These are phyloP conservation scores for Ylistrum balloti DNA, from an alignment of 1,140 invertebrate genomes.

Conservation along the genomic window DNA sequence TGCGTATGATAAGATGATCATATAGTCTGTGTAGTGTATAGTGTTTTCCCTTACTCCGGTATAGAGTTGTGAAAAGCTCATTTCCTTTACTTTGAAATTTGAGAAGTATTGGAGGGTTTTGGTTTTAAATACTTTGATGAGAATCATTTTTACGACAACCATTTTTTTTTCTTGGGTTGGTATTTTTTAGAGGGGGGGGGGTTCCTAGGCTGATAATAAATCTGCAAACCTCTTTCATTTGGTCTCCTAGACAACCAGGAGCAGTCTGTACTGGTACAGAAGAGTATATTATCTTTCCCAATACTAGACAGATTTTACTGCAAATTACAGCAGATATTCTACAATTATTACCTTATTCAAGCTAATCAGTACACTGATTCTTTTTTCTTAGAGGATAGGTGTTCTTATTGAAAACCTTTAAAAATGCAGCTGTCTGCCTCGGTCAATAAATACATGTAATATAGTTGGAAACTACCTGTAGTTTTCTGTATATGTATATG, in stretches of 20 bases:
- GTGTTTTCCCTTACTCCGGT: neutral
- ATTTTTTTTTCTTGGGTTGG: neutral
- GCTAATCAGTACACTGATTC: too few relatives aligned
- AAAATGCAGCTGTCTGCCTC: too few relatives aligned
- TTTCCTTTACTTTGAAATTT: slow-evolving; percentile 26
- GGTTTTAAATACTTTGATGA: slow-evolving; percentile 37
- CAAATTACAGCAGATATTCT: too few relatives aligned
- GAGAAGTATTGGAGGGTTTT: slow-evolving; percentile 13
- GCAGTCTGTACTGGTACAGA: neutral
- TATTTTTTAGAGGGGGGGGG: too few relatives aligned
- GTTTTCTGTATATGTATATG: too few relatives aligned
- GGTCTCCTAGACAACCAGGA: neutral
- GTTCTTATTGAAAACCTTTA: too few relatives aligned
- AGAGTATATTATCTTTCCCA: neutral
- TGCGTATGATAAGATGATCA: neutral
- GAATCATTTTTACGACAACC: slow-evolving; percentile 26
- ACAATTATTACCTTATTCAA: too few relatives aligned
- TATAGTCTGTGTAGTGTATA: neutral
- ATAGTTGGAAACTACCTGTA: too few relatives aligned
- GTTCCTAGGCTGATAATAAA: slow-evolving; percentile 3
- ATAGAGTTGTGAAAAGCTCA: slow-evolving; percentile 26
- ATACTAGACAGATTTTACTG: neutral
- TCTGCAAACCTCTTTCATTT: slow-evolving; percentile 12
- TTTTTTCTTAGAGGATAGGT: too few relatives aligned
- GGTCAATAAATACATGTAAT: too few relatives aligned